Conservation (phyloP, 2,797 vertebrate genomes). For the Champsocephalus esox region DNA sequence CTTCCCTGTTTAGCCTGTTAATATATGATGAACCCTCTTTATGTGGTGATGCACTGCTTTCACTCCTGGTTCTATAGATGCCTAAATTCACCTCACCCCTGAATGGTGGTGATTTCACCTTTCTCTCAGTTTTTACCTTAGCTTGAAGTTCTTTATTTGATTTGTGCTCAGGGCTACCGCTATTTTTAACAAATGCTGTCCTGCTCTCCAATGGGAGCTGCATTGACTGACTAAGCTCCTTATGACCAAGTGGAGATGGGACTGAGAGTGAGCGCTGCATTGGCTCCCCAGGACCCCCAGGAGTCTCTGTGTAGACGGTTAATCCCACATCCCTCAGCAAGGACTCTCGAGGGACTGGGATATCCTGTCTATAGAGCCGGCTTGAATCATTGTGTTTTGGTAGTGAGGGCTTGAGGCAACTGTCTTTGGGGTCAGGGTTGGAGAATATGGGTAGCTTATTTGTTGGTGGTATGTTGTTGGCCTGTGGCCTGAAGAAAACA, state of each 20-base stretch:
- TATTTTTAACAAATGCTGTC: conserved; percentile 54
- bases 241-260: conserved; percentile 72
- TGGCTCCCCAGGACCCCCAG: conserved; percentile 74
- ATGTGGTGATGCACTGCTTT: conserved; percentile 61
- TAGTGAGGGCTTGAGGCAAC: conserved; percentile 46
- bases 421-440: conserved; percentile 47
- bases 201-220: conserved; percentile 66
- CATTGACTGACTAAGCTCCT: conserved; percentile 63
- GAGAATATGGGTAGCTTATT: conserved; percentile 44
- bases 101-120: conserved; percentile 38
- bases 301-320: conserved; percentile 85
- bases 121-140: conserved; percentile 37
- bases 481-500: conserved; percentile 66
- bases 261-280: conserved; percentile 80
- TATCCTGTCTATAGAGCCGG: conserved; percentile 78
- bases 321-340: conserved; percentile 84
- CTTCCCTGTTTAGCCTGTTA: conserved; percentile 50
- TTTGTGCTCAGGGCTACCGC: conserved; percentile 62
- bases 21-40: conserved; percentile 39
- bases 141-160: conserved; percentile 50
- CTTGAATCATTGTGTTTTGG: conserved; percentile 58
- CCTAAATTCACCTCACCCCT: conserved; percentile 54
- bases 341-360: conserved; percentile 85
- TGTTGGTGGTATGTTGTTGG: conserved; percentile 52
- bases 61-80: conserved; percentile 60